Conservation (phyloP, 2,113 vertebrate genomes). For the Enhydra lutris region DNA sequence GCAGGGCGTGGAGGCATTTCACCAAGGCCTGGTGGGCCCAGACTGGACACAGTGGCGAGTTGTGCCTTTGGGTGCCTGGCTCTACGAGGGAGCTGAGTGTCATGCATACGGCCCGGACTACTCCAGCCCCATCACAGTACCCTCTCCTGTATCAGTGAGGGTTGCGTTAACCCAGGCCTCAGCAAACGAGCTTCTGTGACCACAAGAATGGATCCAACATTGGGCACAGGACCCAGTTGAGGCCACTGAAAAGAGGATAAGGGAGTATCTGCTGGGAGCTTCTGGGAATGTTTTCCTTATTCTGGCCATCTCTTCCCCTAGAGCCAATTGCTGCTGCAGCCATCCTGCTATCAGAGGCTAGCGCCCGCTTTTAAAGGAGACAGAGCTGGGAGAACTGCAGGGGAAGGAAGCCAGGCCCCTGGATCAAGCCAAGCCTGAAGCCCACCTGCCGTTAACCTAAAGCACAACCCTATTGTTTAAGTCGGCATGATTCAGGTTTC, state of each 20-base stretch:
- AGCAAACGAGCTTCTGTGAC: background rate
- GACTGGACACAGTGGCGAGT: accelerated
- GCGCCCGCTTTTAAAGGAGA: background rate
- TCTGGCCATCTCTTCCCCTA: background rate
- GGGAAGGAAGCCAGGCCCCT: background rate
- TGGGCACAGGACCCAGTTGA: too few species aligned
- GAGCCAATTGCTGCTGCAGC: too few species aligned
- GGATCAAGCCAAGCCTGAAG: background rate
- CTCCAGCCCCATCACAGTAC: background rate
- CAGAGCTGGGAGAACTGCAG: background rate
- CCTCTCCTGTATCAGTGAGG: background rate
- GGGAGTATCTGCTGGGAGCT: background rate
- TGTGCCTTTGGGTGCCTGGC: background rate
- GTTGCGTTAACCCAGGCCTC: background rate
- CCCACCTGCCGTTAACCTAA: background rate
- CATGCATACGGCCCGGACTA: background rate
- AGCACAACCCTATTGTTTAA: background rate
- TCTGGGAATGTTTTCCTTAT: background rate
- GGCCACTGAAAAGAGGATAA: background rate
- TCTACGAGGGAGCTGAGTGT: too few species aligned
- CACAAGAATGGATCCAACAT: background rate
- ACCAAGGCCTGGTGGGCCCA: background rate
- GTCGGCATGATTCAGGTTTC: background rate
- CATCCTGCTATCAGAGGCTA: background rate
- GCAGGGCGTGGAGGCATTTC: background rate